Evolutionary conservation across 2,113 vertebrate genomes (phyloP).

Genomic region (Empidonax alnorum): DNA sequence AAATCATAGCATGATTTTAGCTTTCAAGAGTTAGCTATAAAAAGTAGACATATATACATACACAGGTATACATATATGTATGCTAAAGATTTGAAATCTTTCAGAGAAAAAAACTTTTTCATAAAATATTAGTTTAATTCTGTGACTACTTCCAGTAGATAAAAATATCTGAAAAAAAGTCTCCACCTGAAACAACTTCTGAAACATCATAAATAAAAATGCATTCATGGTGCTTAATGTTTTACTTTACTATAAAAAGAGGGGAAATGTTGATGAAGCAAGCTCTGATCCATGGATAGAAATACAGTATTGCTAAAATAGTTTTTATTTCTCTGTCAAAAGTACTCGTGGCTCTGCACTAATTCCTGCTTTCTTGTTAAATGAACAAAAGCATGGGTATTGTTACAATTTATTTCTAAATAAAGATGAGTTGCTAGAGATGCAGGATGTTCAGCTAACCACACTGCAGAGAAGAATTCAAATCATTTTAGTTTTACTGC

Average conservation of each 20-base stretch:
- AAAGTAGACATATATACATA: slow-evolving; percentile 20
- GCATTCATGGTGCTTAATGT: not conserved
- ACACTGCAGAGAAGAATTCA: slow-evolving; percentile 33
- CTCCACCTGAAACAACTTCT: slow-evolving; percentile 50
- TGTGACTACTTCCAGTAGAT: slow-evolving; percentile 32
- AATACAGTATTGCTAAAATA: not conserved
- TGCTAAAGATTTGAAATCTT: slow-evolving; percentile 44
- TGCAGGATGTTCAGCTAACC: slow-evolving; percentile 37
- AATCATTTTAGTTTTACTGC: slow-evolving; percentile 12
- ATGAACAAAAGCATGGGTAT: not conserved
- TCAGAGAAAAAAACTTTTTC: not conserved
- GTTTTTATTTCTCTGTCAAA: slow-evolving; percentile 36
- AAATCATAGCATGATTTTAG: not conserved
- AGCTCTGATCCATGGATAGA: not conserved
- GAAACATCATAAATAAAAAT: slow-evolving; percentile 55
- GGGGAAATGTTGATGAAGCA: not conserved
- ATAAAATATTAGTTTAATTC: not conserved
- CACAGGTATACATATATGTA: not conserved
- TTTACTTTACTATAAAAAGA: not conserved
- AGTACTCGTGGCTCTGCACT: not conserved
- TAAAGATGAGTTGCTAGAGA: slow-evolving; percentile 41
- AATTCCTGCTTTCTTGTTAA: slow-evolving; percentile 19
- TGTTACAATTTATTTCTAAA: slow-evolving; percentile 36
- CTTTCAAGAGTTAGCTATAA: not conserved
- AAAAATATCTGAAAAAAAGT: not conserved